Evolutionary conservation across 2,888 invertebrate species (phyloP), one percentile per base, ranked within the genome.

Genomic region (Hipparchia semele): DNA sequence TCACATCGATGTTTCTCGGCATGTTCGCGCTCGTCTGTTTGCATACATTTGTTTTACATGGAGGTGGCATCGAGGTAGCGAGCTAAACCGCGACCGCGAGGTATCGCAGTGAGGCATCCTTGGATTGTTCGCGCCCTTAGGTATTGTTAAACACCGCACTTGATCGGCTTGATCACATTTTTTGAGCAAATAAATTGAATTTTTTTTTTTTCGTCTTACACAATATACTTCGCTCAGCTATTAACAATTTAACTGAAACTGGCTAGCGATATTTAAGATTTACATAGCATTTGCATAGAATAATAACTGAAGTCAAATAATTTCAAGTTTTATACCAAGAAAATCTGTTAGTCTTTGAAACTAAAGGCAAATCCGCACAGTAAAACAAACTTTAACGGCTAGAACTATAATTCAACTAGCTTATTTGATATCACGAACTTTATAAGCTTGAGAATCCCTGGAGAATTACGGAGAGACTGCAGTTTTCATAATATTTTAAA

Each of bases 341-440:
- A 53, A 53, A 64, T 51, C 51, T 51, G 23, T 51, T 33, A n/a
- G 51, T 64, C 64, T 64, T 64, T 64, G 6, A 13, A 51, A 23
- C 51, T 64, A 46, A 51, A 64, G 51, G 64, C 12, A 13, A 64
- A 51, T 51, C 51, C 51, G 64, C 10, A 10, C 6, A 65, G 65
- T 23, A 12, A 53, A 65, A 65, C 33, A 65, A 65, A 65, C 33
- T 65, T 65, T 33, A 51, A 53, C 49, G 10, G 23, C 12, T 6
- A 8, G 49, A 23, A 51, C 23, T 65, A 33, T 65, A 65, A 65
- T 33, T 65, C 51, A 65, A 65, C 23, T 65, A 51, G 65, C 51
- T 65, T 65, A 65, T 65, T 53, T 65, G 53, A 53, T 65, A 12
- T 53, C 53, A 53, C 33, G 53, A 53, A 53, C 51, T 51, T 33